These are phyloP conservation scores for Polylopha cassiicola DNA, from an alignment of 2,888 invertebrate genomes.

Conservation along the genomic window DNA sequence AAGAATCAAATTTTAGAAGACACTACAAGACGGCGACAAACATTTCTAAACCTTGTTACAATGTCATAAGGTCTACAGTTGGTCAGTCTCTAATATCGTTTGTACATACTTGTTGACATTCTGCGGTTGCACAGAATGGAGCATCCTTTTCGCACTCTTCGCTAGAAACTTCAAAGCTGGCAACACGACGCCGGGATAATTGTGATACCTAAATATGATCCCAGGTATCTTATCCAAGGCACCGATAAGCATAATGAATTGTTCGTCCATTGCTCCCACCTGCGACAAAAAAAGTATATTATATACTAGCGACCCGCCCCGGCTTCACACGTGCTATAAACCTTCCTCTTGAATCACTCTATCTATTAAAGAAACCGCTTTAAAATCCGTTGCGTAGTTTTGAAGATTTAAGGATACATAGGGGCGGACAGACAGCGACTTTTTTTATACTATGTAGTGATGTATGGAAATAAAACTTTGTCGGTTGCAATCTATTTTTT, in stretches of 20 bases:
- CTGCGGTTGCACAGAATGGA: conserved; percentile 78
- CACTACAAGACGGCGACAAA: background rate
- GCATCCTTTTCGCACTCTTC: conserved; percentile 83
- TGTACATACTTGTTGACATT: conserved; percentile 73
- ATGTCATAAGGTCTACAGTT: too few species aligned
- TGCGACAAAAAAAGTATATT: conserved; percentile 39
- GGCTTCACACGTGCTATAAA: too few species aligned
- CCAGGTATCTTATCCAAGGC: conserved; percentile 82
- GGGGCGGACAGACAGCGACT: too few species aligned
- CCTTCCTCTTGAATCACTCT: too few species aligned
- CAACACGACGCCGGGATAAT: conserved; percentile 87
- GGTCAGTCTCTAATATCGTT: background rate
- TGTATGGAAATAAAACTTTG: too few species aligned
- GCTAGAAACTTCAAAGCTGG: conserved; percentile 84
- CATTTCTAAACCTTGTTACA: too few species aligned
- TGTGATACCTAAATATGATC: conserved; percentile 85
- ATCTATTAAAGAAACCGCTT: too few species aligned
- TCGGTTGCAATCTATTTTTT: too few species aligned
- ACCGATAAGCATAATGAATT: conserved; percentile 77
- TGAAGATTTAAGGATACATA: too few species aligned
- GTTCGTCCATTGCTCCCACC: conserved; percentile 61
- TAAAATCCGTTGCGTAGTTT: too few species aligned
- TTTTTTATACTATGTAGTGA: too few species aligned
- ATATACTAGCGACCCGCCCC: too few species aligned
- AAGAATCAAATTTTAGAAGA: conserved; percentile 3